A percentile compares a stretch with the other conserved stretches of the same genome.
Evolutionary conservation across 1,140 invertebrate species (phyloP).

Genomic region (Camponotus vicinus): DNA sequence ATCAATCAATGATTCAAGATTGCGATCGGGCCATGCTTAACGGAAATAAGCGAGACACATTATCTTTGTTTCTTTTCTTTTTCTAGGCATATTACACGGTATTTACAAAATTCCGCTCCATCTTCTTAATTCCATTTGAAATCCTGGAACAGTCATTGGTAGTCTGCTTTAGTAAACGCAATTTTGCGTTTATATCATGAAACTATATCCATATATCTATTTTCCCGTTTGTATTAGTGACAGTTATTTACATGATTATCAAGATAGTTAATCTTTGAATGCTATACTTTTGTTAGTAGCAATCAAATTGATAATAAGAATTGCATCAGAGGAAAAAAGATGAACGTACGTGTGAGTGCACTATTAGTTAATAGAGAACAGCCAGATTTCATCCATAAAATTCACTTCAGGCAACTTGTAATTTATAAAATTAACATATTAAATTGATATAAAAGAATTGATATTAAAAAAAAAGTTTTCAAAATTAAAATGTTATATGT

Average conservation of each 20-base stretch:
- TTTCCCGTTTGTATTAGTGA: not conserved
- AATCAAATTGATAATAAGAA: not conserved
- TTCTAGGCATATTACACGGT: constrained; percentile 83
- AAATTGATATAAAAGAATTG: not conserved
- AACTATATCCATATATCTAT: constrained; percentile 6
- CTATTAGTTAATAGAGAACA: constrained; percentile 36
- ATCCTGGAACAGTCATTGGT: constrained; percentile 76
- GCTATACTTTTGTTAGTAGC: not conserved
- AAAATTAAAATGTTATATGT: not conserved
- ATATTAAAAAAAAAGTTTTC: too few relatives aligned
- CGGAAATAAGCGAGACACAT: constrained; percentile 75
- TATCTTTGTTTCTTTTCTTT: constrained; percentile 45
- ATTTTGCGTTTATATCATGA: not conserved
- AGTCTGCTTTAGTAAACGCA: not conserved
- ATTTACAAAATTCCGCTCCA: constrained; percentile 81
- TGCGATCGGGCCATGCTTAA: constrained; percentile 42
- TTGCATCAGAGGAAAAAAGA: not conserved
- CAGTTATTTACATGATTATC: constrained; percentile 21
- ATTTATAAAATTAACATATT: not conserved
- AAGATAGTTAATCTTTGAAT: not conserved
- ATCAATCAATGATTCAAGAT: constrained; percentile 47
- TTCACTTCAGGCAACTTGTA: constrained; percentile 20
- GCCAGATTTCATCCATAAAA: constrained; percentile 1
- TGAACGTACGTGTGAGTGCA: constrained; percentile 9
- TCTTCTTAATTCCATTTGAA: constrained; percentile 76